These are phyloP conservation scores for Drosophila bocqueti DNA, from an alignment of 1,140 invertebrate genomes.

Conservation along the genomic window DNA sequence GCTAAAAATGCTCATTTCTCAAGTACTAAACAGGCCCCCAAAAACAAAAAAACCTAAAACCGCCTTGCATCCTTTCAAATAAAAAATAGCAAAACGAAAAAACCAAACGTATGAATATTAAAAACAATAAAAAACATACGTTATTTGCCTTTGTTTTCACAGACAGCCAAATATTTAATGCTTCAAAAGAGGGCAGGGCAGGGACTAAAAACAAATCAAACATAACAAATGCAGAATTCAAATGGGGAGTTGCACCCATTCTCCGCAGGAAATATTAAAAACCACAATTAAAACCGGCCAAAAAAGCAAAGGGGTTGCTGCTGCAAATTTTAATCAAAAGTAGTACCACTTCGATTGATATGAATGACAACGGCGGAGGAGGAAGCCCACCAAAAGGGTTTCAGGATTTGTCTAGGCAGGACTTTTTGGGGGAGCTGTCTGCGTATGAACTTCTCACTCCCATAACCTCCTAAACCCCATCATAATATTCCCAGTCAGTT, in stretches of 20 bases:
- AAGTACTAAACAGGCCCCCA: constrained; percentile 64
- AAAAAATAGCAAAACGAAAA: background rate
- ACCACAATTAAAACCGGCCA: constrained; percentile 74
- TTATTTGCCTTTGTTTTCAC: constrained; percentile 65
- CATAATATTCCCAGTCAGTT: constrained; percentile 24
- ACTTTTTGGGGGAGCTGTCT: constrained; percentile 24
- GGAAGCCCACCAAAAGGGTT: constrained; percentile 36
- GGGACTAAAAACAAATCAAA: constrained; percentile 55
- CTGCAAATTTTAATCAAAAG: constrained; percentile 81
- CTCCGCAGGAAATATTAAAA: constrained; percentile 67
- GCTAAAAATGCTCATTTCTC: constrained; percentile 77
- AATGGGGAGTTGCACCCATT: constrained; percentile 7
- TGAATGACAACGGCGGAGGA: constrained; percentile 53
- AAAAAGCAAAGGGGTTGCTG: constrained; percentile 43
- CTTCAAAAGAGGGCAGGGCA: constrained; percentile 44
- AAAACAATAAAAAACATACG: constrained; percentile 80
- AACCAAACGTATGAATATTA: constrained; percentile 65
- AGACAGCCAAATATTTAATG: constrained; percentile 77
- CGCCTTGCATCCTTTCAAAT: constrained; percentile 16
- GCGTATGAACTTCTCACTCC: constrained; percentile 17
- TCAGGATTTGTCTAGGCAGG: constrained; percentile 35
- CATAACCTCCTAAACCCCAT: background rate
- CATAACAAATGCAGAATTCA: constrained; percentile 52
- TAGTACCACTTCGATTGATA: constrained; percentile 82
- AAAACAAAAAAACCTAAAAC: constrained; percentile 15